Percentiles rank a stretch among this genome's conserved stretches.
Evolutionary conservation across 2,113 vertebrate genomes (phyloP).

Genomic region (Hemibagrus wyckioides): DNA sequence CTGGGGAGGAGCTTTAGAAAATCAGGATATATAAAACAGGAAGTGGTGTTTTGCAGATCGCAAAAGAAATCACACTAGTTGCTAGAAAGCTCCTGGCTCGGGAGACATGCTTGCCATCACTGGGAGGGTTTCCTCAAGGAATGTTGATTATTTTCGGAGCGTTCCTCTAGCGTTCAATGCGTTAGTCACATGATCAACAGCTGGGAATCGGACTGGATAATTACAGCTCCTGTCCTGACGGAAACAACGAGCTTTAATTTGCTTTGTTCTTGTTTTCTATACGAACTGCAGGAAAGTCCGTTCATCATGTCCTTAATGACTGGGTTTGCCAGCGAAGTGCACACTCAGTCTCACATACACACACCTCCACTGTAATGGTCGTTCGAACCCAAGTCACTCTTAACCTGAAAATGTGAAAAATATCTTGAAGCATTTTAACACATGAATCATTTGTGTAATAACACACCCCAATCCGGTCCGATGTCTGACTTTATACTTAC

Average conservation of each 20-base stretch:
- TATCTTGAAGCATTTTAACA: constrained; percentile 1
- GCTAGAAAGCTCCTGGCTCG: neutral
- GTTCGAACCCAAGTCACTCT: constrained; percentile 12
- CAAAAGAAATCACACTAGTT: neutral
- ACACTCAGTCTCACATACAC: constrained; percentile 13
- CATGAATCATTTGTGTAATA: neutral
- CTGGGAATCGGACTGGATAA: constrained; percentile 62
- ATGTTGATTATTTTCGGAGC: constrained; percentile 33
- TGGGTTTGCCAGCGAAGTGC: constrained; percentile 38
- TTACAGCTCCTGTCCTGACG: constrained; percentile 50
- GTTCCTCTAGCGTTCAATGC: constrained; percentile 34
- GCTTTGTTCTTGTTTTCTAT: constrained; percentile 33
- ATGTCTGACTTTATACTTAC: constrained; percentile 9
- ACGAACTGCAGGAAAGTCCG: constrained; percentile 34
- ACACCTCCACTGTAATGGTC: neutral
- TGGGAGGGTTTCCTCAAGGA: constrained; percentile 5
- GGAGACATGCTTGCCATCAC: neutral
- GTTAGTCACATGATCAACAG: constrained; percentile 48
- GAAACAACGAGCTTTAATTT: constrained; percentile 56
- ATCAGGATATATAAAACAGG: neutral
- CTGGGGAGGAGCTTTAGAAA: neutral
- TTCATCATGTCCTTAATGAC: constrained; percentile 43
- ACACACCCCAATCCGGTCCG: neutral
- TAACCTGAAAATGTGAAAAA: constrained; percentile 11
- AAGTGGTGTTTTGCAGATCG: neutral